phyloP scores from a whole-genome alignment of 2,888 invertebrate genomes.

The Hoplodrina blanda region DNA sequence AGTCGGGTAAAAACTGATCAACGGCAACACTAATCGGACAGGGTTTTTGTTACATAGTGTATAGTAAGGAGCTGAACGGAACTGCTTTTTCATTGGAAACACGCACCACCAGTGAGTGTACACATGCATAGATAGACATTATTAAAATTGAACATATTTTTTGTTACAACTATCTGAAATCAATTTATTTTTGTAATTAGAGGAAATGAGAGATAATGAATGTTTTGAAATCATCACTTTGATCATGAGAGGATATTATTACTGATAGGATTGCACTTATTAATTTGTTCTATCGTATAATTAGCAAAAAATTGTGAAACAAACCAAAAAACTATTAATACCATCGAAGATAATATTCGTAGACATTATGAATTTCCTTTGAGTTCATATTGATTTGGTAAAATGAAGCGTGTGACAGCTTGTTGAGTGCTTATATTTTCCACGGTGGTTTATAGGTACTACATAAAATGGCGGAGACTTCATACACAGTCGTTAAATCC shows the following conservation, averaged over 20 bases:
- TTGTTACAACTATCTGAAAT: conserved; percentile 53
- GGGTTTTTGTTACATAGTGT: too few species aligned
- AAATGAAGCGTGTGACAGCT: not conserved
- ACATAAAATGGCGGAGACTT: too few species aligned
- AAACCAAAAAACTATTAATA: not conserved
- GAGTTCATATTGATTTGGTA: not conserved
- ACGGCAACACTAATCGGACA: too few species aligned
- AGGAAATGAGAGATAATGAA: conserved; percentile 60
- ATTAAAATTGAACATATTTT: conserved; percentile 62
- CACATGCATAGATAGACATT: conserved; percentile 45
- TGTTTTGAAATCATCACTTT: conserved; percentile 22
- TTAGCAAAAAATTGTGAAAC: not conserved
- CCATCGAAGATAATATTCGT: too few species aligned
- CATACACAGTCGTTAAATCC: too few species aligned
- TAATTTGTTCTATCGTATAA: conserved; percentile 25
- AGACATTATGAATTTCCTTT: not conserved
- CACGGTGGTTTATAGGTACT: too few species aligned
- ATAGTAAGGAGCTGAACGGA: too few species aligned
- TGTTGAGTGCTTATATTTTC: too few species aligned
- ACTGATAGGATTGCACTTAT: conserved; percentile 12
- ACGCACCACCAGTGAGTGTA: conserved; percentile 1
- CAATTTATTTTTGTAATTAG: conserved; percentile 64
- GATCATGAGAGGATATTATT: conserved; percentile 5
- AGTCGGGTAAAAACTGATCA: too few species aligned
- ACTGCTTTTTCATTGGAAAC: conserved; percentile 37